phyloP scores from a whole-genome alignment of 2,888 invertebrate genomes.

The Mythimna loreyi region DNA sequence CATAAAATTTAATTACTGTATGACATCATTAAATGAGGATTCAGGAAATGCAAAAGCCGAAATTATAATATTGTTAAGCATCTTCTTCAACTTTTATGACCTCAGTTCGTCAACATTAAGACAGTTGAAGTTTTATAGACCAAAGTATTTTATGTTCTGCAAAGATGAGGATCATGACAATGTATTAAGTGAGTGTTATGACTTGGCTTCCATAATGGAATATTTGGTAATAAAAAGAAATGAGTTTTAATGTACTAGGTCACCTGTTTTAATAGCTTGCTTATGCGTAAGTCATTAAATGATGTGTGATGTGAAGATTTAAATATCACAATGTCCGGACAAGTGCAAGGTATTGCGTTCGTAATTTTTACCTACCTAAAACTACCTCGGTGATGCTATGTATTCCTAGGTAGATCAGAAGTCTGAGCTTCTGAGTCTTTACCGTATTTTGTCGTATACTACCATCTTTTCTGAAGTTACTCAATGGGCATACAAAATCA shows the following conservation, averaged over 20 bases:
- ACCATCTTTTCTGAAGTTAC: too few relatives aligned
- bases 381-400: too few relatives aligned
- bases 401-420: too few relatives aligned
- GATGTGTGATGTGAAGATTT: too few relatives aligned
- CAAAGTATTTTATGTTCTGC: slow-evolving; percentile 48
- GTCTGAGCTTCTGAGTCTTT: too few relatives aligned
- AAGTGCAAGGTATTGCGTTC: too few relatives aligned
- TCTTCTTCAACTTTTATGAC: slow-evolving; percentile 42
- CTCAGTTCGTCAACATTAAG: slow-evolving; percentile 44
- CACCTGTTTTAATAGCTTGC: neutral
- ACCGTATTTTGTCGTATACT: too few relatives aligned
- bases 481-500: too few relatives aligned
- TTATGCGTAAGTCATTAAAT: neutral
- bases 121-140: slow-evolving; percentile 48
- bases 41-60: slow-evolving; percentile 13
- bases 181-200: slow-evolving; percentile 30
- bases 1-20: slow-evolving; percentile 14
- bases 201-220: slow-evolving; percentile 27
- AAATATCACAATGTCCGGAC: too few relatives aligned
- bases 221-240: slow-evolving; percentile 22
- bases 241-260: neutral
- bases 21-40: slow-evolving; percentile 28
- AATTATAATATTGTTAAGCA: slow-evolving; percentile 45
- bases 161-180: slow-evolving; percentile 29
- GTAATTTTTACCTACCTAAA: too few relatives aligned